Evolutionary conservation across 2,888 invertebrate species (phyloP).

Genomic region (Acrobasis suavella): DNA sequence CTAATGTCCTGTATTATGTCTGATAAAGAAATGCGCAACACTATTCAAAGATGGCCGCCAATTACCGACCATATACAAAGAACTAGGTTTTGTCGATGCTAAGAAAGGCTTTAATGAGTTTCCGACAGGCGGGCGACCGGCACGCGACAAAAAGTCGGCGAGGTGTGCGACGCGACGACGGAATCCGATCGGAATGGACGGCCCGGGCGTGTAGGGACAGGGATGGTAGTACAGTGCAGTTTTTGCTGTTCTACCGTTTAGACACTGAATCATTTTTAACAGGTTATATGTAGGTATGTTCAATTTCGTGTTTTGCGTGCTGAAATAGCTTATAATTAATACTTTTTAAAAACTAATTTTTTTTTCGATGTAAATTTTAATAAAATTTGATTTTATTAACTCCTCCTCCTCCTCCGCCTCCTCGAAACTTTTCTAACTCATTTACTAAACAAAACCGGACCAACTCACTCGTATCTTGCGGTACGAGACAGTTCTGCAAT

Average conservation of each 20-base stretch:
- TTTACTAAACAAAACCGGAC: neutral
- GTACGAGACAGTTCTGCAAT: neutral
- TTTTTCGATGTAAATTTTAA: no score
- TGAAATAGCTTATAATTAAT: no score
- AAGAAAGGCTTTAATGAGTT: constrained; percentile 5
- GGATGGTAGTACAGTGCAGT: neutral
- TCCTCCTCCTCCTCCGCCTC: no score
- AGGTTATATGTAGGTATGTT: no score
- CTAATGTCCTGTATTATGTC: constrained; percentile 19
- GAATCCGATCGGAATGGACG: constrained; percentile 9
- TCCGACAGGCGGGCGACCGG: constrained; percentile 14
- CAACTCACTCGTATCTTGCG: no score
- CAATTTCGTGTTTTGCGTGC: no score
- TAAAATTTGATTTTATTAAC: neutral
- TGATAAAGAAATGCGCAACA: constrained; percentile 8
- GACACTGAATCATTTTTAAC: no score
- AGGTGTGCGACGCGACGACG: constrained; percentile 11
- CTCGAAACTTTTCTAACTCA: neutral
- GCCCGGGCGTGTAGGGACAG: neutral
- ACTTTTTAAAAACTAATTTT: no score
- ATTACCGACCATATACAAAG: constrained; percentile 17
- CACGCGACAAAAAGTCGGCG: constrained; percentile 16
- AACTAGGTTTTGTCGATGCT: constrained; percentile 1
- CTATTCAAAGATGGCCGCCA: constrained; percentile 16
- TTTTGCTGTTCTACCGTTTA: neutral